Conservation (phyloP, 2,797 vertebrate genomes). For the Coregonus ussuriensis region DNA sequence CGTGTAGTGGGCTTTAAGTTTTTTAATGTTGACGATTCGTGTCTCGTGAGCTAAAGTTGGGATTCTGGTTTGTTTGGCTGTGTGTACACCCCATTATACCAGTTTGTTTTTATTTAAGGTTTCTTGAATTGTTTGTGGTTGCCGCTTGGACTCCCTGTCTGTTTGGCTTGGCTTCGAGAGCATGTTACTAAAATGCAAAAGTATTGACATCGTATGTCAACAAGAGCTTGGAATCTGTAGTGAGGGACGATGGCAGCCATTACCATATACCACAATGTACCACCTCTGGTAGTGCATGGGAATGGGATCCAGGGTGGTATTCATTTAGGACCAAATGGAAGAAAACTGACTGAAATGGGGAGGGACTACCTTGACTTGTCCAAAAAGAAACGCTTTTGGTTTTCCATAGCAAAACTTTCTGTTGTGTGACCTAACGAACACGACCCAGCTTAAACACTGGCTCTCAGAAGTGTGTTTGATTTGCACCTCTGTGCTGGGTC, state of each 20-base stretch:
- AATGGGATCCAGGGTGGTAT: background rate
- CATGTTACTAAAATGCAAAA: background rate
- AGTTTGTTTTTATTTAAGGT: background rate
- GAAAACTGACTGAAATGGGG: background rate
- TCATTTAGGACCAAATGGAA: background rate
- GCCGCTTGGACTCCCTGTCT: background rate
- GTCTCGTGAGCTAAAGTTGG: slow-evolving; percentile 10
- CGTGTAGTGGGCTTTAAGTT: background rate
- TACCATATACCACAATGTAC: background rate
- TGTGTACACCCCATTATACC: slow-evolving; percentile 6
- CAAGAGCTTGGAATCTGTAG: background rate
- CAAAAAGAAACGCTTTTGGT: too few relatives aligned
- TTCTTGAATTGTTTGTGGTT: background rate
- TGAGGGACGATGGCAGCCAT: background rate
- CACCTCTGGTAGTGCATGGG: background rate
- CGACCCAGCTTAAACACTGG: too few relatives aligned
- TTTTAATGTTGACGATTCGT: background rate
- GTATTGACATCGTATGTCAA: background rate
- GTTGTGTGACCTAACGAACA: too few relatives aligned
- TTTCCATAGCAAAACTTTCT: background rate
- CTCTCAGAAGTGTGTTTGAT: background rate
- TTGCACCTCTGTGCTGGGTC: background rate
- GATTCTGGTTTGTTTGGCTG: slow-evolving; percentile 47
- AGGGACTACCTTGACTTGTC: background rate
- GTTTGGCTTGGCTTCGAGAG: background rate